Evolutionary conservation across 2,888 invertebrate species (phyloP).

Genomic region (Drosophila barbarae): DNA sequence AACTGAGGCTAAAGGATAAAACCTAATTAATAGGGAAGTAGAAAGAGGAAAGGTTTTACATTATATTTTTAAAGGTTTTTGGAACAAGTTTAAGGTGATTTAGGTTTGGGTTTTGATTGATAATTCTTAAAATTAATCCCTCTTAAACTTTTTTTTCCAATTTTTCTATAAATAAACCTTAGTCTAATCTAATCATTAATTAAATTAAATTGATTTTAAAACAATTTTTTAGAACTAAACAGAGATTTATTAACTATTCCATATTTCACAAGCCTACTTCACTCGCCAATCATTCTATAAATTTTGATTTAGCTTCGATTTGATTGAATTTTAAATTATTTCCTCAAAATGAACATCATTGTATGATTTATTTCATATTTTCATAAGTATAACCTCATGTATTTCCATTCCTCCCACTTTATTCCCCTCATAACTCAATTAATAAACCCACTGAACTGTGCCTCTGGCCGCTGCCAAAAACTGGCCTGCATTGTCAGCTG

Average conservation of each 20-base stretch:
- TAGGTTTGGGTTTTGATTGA: too few relatives aligned
- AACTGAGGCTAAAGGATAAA: not conserved
- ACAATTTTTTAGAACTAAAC: not conserved
- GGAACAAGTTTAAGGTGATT: not conserved
- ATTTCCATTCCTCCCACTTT: not conserved
- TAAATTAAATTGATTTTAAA: rapidly evolving
- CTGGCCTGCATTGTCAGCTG: constrained; percentile 10
- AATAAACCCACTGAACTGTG: not conserved
- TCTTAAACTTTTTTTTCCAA: too few relatives aligned
- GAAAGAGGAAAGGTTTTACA: not conserved
- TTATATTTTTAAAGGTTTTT: not conserved
- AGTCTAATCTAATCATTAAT: too few relatives aligned
- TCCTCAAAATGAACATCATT: not conserved
- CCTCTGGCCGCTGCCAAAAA: not conserved
- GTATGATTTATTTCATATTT: not conserved
- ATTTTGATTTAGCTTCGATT: too few relatives aligned
- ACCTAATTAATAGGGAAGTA: constrained; percentile 9
- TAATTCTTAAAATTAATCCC: too few relatives aligned
- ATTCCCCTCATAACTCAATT: constrained; percentile 9
- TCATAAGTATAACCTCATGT: not conserved
- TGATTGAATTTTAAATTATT: too few relatives aligned
- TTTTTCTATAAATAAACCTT: not conserved
- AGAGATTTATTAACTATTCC: not conserved
- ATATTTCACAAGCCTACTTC: not conserved
- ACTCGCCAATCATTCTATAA: too few relatives aligned